Evolutionary conservation across 2,113 vertebrate genomes (phyloP).

Genomic region (Ptilonorhynchus violaceus): DNA sequence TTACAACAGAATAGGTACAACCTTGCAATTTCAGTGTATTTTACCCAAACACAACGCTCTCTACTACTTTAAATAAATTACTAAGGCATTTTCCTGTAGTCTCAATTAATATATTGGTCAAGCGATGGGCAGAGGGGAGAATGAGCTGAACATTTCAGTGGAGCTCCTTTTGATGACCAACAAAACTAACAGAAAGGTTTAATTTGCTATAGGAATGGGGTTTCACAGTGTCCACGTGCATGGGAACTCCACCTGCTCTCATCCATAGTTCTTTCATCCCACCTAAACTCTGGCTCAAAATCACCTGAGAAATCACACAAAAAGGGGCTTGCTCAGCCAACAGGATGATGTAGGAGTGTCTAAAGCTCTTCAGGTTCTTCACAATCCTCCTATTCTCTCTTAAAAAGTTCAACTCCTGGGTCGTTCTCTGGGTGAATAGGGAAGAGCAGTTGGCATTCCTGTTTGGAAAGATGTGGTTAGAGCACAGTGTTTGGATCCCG

Average conservation of each 20-base stretch:
- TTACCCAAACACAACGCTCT: background rate
- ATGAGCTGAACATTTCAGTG: background rate
- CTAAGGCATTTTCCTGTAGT: background rate
- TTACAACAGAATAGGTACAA: background rate
- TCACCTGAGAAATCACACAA: background rate
- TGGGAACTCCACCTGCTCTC: background rate
- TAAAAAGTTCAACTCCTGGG: background rate
- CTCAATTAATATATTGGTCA: background rate
- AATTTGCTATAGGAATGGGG: background rate
- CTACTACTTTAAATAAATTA: background rate
- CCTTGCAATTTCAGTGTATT: background rate
- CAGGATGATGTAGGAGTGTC: accelerated
- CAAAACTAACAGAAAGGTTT: background rate
- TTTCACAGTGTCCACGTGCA: accelerated
- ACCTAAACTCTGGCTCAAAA: background rate
- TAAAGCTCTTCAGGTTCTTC: background rate
- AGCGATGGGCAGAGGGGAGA: background rate
- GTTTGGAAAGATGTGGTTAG: background rate
- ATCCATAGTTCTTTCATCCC: background rate
- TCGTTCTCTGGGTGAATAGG: background rate
- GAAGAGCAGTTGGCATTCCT: background rate
- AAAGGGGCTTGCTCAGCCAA: background rate
- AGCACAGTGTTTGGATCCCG: background rate
- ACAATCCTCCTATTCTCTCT: background rate
- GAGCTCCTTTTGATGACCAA: background rate